phyloP scores from a whole-genome alignment of 2,113 vertebrate genomes.

The Albula goreensis region DNA sequence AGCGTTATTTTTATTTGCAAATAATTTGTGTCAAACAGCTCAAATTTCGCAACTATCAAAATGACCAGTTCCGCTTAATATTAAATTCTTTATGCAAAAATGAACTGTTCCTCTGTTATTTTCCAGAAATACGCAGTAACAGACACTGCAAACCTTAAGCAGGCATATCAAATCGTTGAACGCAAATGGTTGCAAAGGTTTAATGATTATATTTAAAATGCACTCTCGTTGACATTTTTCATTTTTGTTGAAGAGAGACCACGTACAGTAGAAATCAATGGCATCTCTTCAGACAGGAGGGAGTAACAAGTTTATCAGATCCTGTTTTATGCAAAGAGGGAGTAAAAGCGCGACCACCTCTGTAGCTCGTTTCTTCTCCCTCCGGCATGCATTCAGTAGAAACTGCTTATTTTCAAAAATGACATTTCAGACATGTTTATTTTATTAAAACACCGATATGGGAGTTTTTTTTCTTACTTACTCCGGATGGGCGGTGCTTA shows the following conservation, averaged over 20 bases:
- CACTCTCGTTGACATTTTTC: not conserved
- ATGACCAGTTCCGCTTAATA: not conserved
- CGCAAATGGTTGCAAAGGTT: not conserved
- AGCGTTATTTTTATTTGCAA: not conserved
- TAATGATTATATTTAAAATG: not conserved
- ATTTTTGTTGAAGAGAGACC: not conserved
- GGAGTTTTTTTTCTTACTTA: constrained; percentile 6
- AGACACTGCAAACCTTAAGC: not conserved
- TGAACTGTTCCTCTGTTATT: not conserved
- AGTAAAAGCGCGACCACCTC: constrained; percentile 41
- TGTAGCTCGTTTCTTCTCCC: constrained; percentile 23
- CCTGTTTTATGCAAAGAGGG: constrained; percentile 13
- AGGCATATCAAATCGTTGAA: not conserved
- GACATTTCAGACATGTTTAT: constrained; percentile 50
- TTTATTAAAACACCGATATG: constrained; percentile 26
- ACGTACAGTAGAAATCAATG: constrained; percentile 27
- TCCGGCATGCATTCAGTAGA: constrained; percentile 22
- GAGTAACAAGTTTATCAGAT: constrained; percentile 17
- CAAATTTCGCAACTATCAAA: not conserved
- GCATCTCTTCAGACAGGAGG: not conserved
- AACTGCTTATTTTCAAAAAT: constrained; percentile 58
- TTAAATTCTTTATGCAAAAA: not conserved
- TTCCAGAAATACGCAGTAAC: not conserved
- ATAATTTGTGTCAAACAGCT: not conserved
- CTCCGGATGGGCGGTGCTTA: not conserved